Percentiles rank a stretch among this genome's conserved stretches.
Conservation (phyloP, 2,888 invertebrate species). For the Latrodectus hesperus region DNA sequence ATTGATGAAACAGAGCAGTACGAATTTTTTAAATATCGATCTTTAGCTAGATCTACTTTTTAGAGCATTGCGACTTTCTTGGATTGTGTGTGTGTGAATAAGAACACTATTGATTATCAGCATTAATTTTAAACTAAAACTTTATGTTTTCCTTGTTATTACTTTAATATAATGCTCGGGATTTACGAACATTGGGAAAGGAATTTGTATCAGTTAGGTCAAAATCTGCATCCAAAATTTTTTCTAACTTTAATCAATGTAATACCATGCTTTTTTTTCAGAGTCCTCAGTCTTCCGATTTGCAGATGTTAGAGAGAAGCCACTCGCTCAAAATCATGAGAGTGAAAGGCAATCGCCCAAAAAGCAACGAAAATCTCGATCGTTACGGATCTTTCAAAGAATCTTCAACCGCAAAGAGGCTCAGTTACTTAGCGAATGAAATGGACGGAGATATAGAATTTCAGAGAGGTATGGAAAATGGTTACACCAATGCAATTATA, state of each 20-base stretch:
- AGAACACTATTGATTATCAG: no score
- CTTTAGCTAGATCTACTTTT: no score
- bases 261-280: neutral
- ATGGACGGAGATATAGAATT: conserved; percentile 9
- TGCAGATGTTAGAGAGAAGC: conserved; percentile 35
- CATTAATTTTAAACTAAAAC: neutral
- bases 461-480: no score
- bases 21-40: no score
- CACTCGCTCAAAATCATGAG: conserved; percentile 44
- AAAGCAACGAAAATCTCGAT: conserved; percentile 1
- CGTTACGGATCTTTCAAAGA: conserved; percentile 48
- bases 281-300: conserved; percentile 29
- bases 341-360: conserved; percentile 11
- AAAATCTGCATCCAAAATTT: no score
- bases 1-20: no score
- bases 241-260: neutral
- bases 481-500: no score
- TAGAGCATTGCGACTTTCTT: no score
- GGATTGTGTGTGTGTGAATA: no score
- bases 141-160: neutral
- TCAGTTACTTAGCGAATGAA: conserved; percentile 24
- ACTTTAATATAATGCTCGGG: no score
- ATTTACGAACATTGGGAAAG: no score
- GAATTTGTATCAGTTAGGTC: no score
- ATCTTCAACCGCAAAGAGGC: neutral